A percentile compares a stretch with the other conserved stretches of the same genome.
These are phyloP conservation scores for Aspidiotus destructor DNA, from an alignment of 2,888 invertebrate species.

Conservation along the genomic window DNA sequence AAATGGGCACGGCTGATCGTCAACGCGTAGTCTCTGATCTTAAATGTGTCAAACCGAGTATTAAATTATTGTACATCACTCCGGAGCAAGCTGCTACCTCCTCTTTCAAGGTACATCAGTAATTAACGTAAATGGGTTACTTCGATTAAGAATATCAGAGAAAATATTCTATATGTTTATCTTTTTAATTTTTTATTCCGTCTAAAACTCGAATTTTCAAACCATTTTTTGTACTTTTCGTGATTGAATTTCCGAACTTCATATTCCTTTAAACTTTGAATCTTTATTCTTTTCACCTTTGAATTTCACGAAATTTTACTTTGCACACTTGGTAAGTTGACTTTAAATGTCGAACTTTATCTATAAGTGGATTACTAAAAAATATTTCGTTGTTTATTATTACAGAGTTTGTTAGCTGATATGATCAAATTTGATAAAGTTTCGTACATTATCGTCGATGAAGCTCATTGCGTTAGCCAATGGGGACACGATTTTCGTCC, in stretches of 20 bases:
- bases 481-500: slow-evolving; percentile 99
- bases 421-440: slow-evolving; percentile 66
- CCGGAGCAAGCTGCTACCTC: slow-evolving; percentile 88
- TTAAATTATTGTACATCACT: slow-evolving; percentile 84
- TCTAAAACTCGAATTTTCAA: no score
- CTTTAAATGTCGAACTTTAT: no score
- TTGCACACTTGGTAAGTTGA: no score
- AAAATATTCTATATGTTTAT: neutral
- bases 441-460: slow-evolving; percentile 88
- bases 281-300: no score
- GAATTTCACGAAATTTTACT: no score
- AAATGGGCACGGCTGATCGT: slow-evolving; percentile 66
- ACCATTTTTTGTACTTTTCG: no score
- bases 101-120: slow-evolving; percentile 51
- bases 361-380: no score
- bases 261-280: no score
- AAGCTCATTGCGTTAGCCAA: slow-evolving; percentile 95
- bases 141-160: neutral
- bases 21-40: slow-evolving; percentile 69
- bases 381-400: neutral
- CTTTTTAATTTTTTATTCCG: no score
- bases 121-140: slow-evolving; percentile 5
- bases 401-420: slow-evolving; percentile 53
- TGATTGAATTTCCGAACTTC: no score
- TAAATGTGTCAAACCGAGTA: slow-evolving; percentile 59